These are phyloP conservation scores for Hapalemur alaotrensis DNA, from an alignment of 2,797 vertebrate genomes.

Conservation along the genomic window DNA sequence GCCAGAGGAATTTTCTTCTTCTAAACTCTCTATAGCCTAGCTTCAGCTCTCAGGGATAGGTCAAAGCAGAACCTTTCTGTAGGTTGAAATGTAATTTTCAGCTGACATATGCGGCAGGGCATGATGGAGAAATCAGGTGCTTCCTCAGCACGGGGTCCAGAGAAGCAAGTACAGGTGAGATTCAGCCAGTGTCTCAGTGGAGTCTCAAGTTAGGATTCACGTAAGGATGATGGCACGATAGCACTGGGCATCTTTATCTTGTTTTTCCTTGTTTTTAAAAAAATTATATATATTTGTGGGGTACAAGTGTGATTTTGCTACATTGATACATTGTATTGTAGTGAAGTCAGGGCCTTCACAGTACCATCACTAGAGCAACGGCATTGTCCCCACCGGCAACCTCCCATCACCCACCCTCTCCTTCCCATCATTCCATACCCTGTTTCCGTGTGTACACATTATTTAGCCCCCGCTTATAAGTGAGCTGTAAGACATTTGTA, in stretches of 20 bases:
- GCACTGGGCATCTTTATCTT: background rate
- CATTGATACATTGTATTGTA: background rate
- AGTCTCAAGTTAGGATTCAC: background rate
- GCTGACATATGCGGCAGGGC: background rate
- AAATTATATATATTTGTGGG: background rate
- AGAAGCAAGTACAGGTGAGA: background rate
- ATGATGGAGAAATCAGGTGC: background rate
- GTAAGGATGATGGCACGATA: no score
- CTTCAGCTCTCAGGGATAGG: background rate
- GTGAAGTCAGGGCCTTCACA: background rate
- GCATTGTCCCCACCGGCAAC: background rate
- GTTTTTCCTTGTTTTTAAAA: background rate
- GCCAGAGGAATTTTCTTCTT: background rate
- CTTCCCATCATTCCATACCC: background rate
- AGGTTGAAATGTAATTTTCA: background rate
- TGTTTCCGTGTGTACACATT: background rate
- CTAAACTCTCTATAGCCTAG: background rate
- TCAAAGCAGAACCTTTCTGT: background rate
- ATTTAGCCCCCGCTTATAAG: background rate
- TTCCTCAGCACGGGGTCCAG: background rate
- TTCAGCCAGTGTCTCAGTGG: background rate
- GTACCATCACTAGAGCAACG: background rate
- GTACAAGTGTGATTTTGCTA: background rate
- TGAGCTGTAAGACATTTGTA: background rate
- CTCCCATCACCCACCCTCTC: background rate